Evolutionary conservation across 2,888 invertebrate species (phyloP).

Genomic region (Microdon myrmicae): DNA sequence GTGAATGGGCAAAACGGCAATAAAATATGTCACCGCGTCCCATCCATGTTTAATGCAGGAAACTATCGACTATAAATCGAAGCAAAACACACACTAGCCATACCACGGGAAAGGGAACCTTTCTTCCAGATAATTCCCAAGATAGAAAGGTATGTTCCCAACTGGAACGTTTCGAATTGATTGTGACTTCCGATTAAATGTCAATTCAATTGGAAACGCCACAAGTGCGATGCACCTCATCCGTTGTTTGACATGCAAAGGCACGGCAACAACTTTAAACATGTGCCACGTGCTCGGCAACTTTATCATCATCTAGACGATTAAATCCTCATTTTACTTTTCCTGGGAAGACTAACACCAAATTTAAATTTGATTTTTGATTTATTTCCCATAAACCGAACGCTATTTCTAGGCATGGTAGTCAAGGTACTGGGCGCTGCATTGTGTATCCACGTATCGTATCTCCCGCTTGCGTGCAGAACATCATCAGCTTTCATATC

Average conservation of each 20-base stretch:
- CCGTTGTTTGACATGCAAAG: slow-evolving; percentile 22
- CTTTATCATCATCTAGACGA: slow-evolving; percentile 29
- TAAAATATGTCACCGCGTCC: slow-evolving; percentile 6
- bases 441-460: too few species aligned
- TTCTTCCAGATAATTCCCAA: too few species aligned
- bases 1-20: slow-evolving; percentile 11
- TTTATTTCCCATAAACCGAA: slow-evolving; percentile 16
- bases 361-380: slow-evolving; percentile 32
- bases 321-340: too few species aligned
- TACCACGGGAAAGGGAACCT: slow-evolving; percentile 1
- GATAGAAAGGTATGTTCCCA: slow-evolving; percentile 4
- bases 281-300: slow-evolving; percentile 2
- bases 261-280: not conserved
- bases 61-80: too few species aligned
- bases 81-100: slow-evolving; percentile 7
- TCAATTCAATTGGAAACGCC: slow-evolving; percentile 39
- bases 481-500: not conserved
- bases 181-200: slow-evolving; percentile 20
- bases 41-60: too few species aligned
- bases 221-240: slow-evolving; percentile 34
- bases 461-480: not conserved
- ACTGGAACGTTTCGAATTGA: slow-evolving; percentile 5
- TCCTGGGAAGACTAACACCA: too few species aligned
- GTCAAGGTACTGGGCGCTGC: not conserved
- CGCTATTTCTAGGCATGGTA: not conserved